Base-by-base conservation (phyloP, 1,140 invertebrate species). In the Caenorhabditis latens region DNA sequence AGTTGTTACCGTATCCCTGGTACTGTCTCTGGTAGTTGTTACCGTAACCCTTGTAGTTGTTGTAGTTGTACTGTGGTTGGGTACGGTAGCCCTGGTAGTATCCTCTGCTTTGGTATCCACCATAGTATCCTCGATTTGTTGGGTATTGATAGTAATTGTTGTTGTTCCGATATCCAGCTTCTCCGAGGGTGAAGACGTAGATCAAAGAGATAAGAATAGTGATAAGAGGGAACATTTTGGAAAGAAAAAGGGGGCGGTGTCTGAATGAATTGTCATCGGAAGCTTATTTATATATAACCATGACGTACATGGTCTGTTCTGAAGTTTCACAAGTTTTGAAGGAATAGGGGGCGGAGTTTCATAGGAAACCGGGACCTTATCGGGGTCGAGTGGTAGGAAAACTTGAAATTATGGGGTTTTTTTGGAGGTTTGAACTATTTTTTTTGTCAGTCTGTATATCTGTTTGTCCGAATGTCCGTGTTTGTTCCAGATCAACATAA, bases 61-160 rank as follows among this genome's bases (percentile, higher is more conserved):
- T 53, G 50, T 53, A 53, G 50, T 11, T 53, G 50, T 53, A 53
- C 2, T 32, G 50, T 53, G 11, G 50, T 53, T 53, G 50, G 14
- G 61, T 40, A 63, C 61, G 61, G 24, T 63, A 63, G 24, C 61
- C 61, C 32, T 63, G 61, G 32, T 32, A 63, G 24, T 63, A 63
- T 11, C n/a, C 16, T 5, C 19, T 3, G 4, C 13, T 58, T 19
- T 19, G 14, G 9, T 58, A 58, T 14, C 19, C 55, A 2, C 13
- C 4, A 58, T 19, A 2, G 9, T 58, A 58, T 14, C 19, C 55
- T 14, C 13, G 55, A 58, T 53, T 53, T 4, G 50, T 16, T 53
- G 50, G 50, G 16, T 53, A 53, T 53, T 53, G 50, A 53, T 53
- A 13, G 9, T 53, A 16, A 53, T 4, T 13, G 4, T 53, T 13